Percentiles rank a stretch among this genome's conserved stretches.
Conservation (phyloP, 2,113 vertebrate genomes). For the Pachypanchax playfairii region DNA sequence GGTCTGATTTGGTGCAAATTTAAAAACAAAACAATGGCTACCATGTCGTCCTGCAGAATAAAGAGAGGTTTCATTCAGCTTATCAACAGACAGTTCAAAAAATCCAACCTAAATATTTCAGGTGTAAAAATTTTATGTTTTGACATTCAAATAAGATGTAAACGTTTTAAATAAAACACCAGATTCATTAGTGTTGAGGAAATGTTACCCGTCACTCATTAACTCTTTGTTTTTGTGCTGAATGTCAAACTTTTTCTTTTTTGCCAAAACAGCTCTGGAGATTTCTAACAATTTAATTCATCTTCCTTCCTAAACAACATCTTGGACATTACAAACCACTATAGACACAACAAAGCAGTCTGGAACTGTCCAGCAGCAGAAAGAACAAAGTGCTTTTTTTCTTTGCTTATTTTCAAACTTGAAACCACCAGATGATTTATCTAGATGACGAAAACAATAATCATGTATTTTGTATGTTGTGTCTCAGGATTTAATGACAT, state of each 20-base stretch:
- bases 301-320: constrained; percentile 23
- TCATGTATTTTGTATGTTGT: neutral
- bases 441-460: neutral
- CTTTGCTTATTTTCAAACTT: constrained; percentile 20
- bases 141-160: no score
- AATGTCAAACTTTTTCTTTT: neutral
- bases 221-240: neutral
- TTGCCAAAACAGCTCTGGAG: neutral
- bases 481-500: neutral
- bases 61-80: no score
- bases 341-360: constrained; percentile 3
- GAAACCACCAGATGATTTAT: neutral
- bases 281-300: neutral
- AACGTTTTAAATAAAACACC: no score
- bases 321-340: neutral
- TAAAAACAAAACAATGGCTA: no score
- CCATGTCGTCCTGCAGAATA: no score
- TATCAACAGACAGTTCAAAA: no score
- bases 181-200: no score
- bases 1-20: no score
- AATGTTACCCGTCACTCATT: no score
- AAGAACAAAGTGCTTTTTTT: constrained; percentile 6
- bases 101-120: no score
- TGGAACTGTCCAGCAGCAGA: neutral
- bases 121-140: no score